These are phyloP conservation scores for Ylistrum balloti DNA, from an alignment of 1,140 invertebrate species.

Conservation along the genomic window DNA sequence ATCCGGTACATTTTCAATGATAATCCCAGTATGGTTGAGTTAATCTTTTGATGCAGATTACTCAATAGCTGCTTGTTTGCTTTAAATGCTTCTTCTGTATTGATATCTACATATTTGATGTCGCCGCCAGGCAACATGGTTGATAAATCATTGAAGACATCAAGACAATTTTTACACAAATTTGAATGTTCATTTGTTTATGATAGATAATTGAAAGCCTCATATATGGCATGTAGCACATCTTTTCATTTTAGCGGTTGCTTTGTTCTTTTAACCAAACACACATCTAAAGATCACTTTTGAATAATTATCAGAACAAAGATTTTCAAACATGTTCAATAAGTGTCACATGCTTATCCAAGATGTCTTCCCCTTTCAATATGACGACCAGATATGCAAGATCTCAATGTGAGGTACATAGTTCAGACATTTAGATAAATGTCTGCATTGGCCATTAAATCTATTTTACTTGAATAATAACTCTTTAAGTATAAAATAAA, in stretches of 20 bases:
- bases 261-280: too few relatives aligned
- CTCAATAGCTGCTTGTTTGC: not conserved
- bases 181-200: too few relatives aligned
- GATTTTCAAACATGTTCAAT: too few relatives aligned
- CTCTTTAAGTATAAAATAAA: not conserved
- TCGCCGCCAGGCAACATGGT: not conserved
- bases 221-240: not conserved
- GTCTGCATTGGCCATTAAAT: not conserved
- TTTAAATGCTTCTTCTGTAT: not conserved
- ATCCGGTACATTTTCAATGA: not conserved
- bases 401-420: slow-evolving; percentile 15
- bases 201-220: too few relatives aligned
- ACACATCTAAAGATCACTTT: too few relatives aligned
- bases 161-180: not conserved
- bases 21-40: not conserved
- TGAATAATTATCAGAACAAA: too few relatives aligned
- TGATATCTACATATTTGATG: not conserved
- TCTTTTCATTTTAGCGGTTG: not conserved
- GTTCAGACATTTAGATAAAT: not conserved
- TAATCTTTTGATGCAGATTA: slow-evolving; percentile 36
- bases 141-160: not conserved
- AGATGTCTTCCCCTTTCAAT: not conserved
- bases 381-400: not conserved
- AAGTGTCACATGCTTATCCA: not conserved
- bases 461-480: not conserved